Evolutionary conservation across 2,113 vertebrate species (phyloP).

Genomic region (Tapirus terrestris): DNA sequence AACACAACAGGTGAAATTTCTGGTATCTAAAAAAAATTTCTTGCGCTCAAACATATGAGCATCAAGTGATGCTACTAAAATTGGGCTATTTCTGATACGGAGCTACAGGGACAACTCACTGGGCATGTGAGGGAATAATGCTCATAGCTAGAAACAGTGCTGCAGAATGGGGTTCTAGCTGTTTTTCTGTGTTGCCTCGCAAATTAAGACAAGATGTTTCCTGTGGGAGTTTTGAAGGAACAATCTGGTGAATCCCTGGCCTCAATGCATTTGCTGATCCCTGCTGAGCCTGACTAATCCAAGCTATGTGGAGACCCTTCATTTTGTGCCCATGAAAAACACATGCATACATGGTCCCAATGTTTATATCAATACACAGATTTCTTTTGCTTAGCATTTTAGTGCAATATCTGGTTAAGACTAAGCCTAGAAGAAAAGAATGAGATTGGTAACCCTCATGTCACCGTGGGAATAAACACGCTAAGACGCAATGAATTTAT

Average conservation of each 20-base stretch:
- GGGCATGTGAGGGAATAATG: not conserved
- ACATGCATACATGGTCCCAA: not conserved
- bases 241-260: not conserved
- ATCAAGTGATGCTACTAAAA: not conserved
- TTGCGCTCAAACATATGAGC: not conserved
- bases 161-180: no score
- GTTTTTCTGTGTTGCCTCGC: not conserved
- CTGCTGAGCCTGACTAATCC: not conserved
- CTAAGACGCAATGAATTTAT: not conserved
- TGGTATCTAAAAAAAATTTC: not conserved
- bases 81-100: not conserved
- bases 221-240: not conserved
- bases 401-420: not conserved
- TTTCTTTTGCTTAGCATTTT: not conserved
- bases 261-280: not conserved
- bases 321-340: not conserved
- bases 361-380: not conserved
- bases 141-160: not conserved
- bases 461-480: not conserved
- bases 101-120: not conserved
- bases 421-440: not conserved
- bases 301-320: not conserved
- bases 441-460: not conserved
- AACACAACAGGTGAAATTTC: not conserved
- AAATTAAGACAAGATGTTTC: not conserved